A percentile compares a stretch with the other conserved stretches of the same genome.
Evolutionary conservation across 2,888 invertebrate genomes (phyloP).

Genomic region (Rhaphigaster nebulosa): DNA sequence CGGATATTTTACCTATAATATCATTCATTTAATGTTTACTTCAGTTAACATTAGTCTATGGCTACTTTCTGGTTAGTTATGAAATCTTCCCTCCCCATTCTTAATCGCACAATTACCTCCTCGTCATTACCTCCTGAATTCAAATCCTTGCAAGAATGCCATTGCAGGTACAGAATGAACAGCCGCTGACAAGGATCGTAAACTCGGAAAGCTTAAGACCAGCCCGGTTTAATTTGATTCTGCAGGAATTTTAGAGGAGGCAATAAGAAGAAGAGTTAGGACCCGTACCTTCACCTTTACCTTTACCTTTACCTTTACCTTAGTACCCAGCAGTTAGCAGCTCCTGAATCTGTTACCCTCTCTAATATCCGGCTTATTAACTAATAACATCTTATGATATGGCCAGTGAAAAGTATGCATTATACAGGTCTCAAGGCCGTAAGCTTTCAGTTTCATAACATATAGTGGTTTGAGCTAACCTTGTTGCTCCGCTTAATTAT

Average conservation of each 20-base stretch:
- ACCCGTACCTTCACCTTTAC: not conserved
- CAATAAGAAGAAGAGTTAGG: slow-evolving; percentile 32
- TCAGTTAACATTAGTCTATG: too few species aligned
- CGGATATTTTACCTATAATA: too few species aligned
- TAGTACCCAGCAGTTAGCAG: not conserved
- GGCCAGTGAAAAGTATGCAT: not conserved
- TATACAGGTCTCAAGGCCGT: not conserved
- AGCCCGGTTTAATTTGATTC: slow-evolving; percentile 32
- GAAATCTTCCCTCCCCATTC: not conserved
- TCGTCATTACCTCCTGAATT: not conserved
- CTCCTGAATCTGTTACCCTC: not conserved
- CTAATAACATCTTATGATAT: slow-evolving; percentile 7
- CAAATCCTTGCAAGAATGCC: not conserved
- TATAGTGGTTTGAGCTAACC: not conserved
- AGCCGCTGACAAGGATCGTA: not conserved
- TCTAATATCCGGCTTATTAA: not conserved
- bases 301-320: not conserved
- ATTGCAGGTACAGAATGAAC: not conserved
- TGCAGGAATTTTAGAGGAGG: slow-evolving; percentile 8
- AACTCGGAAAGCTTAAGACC: not conserved
- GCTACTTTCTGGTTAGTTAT: too few species aligned
- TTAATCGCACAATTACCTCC: not conserved
- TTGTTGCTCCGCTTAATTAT: not conserved
- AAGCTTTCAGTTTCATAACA: not conserved
- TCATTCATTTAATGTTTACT: too few species aligned